Evolutionary conservation across 1,140 invertebrate genomes (phyloP), one percentile per base, ranked within the genome.

Genomic region (Microplitis mediator): DNA sequence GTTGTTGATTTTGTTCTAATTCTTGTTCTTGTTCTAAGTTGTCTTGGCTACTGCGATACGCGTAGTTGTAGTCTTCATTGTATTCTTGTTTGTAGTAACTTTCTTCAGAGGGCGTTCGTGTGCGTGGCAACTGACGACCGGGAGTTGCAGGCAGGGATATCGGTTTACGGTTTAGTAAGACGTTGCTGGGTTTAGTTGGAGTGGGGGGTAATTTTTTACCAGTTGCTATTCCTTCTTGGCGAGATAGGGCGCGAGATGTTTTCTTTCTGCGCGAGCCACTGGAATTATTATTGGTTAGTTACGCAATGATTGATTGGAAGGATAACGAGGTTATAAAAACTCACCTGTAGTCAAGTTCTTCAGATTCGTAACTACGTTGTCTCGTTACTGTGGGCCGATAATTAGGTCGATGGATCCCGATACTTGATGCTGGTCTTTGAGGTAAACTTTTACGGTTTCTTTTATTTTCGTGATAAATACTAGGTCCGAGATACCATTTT

Each of bases 11-110:
- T 13, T 78, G 16, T 71, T 79, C 75, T 80, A 83, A 76, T 82
- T 72, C 39, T 76, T 82, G 65, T 81, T 88, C 86, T 70, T 87
- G 88, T 56, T 87, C 88, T 75, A 89, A 84, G 83, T 90, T 90
- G 80, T 90, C 89, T 76, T 88, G 89, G 84, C 90, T 74, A 69
- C 75, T 92, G 72, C 88, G 86, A 83, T 93, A 93, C 77, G 90
- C 89, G 83, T 91, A 92, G 83, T 92, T 92, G 75, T 90, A 91
- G 80, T 93, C 89, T 82, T 92, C 91, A 86, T 93, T 92, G 83
- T 91, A 91, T 78, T 86, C 81, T 84, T 86, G 79, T 77, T 86
- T 82, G 81, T 89, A 86, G 79, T 89, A 88, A 81, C 69, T 85
- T 81, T 82, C 87, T 81, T 81, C 84, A 61, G 82, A 85, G 73